phyloP scores from a whole-genome alignment of 2,888 invertebrate genomes.

The Caenorhabditis drosophilae region DNA sequence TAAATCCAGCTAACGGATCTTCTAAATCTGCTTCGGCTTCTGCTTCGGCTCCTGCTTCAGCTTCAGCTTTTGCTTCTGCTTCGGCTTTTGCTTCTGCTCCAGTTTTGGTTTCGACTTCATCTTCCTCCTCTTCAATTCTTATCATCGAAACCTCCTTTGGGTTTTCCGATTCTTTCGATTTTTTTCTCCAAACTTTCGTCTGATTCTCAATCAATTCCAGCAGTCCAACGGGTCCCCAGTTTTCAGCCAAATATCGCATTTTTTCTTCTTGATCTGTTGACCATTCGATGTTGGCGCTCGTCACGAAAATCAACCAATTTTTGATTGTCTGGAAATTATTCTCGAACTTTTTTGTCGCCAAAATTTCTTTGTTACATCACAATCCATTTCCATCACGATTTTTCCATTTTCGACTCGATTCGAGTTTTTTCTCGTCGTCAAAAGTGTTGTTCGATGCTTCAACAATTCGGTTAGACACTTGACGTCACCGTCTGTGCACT shows the following conservation, averaged over 20 bases:
- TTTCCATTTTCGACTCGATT: conserved; percentile 5
- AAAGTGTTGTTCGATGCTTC: neutral
- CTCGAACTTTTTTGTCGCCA: neutral
- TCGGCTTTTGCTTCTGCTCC: neutral
- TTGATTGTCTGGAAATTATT: conserved; percentile 14
- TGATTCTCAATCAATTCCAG: conserved; percentile 2
- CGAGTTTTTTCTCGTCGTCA: too few relatives aligned
- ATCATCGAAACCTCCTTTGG: neutral
- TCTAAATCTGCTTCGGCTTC: neutral
- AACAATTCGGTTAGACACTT: neutral
- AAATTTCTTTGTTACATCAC: too few relatives aligned
- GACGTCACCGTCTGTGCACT: neutral
- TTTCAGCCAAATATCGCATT: conserved; percentile 23
- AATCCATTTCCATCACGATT: neutral
- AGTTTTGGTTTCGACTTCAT: neutral
- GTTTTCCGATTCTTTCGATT: neutral
- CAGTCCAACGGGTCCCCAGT: conserved; percentile 40
- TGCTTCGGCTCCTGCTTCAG: neutral
- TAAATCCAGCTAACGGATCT: neutral
- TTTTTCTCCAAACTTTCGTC: neutral
- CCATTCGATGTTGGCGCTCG: conserved; percentile 42
- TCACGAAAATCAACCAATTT: conserved; percentile 38
- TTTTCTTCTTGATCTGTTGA: conserved; percentile 14
- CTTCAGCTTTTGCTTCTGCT: conserved; percentile 1
- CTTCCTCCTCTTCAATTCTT: neutral